Percentiles rank a stretch among this genome's conserved stretches.
Conservation (phyloP, 2,888 invertebrate species). For the Elmis aenea region DNA sequence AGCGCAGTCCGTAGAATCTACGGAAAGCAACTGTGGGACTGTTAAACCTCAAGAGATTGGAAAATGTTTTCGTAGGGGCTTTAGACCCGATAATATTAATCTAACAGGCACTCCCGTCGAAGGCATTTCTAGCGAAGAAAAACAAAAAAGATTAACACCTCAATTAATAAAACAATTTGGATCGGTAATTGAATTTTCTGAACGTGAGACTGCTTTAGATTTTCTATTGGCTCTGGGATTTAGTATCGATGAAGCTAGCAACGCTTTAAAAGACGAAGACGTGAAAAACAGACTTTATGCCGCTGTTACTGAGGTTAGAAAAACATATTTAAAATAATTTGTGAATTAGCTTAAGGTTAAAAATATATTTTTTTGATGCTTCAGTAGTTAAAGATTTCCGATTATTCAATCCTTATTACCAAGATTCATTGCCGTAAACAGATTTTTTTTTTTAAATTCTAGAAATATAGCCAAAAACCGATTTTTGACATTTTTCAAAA, state of each 20-base stretch:
- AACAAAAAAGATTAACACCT: background rate
- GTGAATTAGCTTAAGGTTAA: too few species aligned
- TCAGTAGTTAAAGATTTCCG: too few species aligned
- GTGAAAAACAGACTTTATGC: slow-evolving; percentile 30
- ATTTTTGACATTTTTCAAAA: too few species aligned
- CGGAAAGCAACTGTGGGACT: slow-evolving; percentile 5
- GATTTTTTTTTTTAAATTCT: too few species aligned
- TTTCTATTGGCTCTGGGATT: slow-evolving; percentile 32
- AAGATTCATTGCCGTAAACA: too few species aligned
- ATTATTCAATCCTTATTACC: too few species aligned
- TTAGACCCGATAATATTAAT: slow-evolving; percentile 29
- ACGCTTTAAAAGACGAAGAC: slow-evolving; percentile 33
- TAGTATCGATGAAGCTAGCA: slow-evolving; percentile 34
- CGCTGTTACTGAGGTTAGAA: slow-evolving; percentile 31
- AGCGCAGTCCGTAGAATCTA: background rate
- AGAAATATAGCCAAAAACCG: too few species aligned
- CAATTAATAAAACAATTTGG: slow-evolving; percentile 16
- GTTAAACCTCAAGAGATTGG: slow-evolving; percentile 30
- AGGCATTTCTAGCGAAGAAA: background rate
- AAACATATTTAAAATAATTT: too few species aligned
- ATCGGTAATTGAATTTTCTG: slow-evolving; percentile 32
- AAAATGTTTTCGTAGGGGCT: slow-evolving; percentile 31
- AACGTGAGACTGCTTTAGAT: slow-evolving; percentile 31
- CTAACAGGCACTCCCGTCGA: slow-evolving; percentile 24
- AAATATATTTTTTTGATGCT: too few species aligned